Evolutionary conservation across 1,140 invertebrate species (phyloP).

Genomic region (Psilanteris sp.): DNA sequence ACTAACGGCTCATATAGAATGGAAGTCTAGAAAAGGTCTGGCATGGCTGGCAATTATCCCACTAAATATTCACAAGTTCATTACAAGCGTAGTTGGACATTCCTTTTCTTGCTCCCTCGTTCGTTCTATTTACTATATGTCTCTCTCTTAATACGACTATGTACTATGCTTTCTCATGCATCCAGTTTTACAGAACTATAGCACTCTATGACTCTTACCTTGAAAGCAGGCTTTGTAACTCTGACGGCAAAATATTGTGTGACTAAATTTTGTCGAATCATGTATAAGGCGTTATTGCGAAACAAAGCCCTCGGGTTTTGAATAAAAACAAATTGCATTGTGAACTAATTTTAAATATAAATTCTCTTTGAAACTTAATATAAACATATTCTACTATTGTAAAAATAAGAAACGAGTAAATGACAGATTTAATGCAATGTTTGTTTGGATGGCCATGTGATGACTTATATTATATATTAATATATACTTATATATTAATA

Average conservation of each 20-base stretch:
- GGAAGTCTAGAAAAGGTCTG: constrained; percentile 60
- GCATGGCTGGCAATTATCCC: constrained; percentile 76
- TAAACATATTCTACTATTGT: too few relatives aligned
- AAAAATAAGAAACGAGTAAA: too few relatives aligned
- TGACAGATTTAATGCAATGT: too few relatives aligned
- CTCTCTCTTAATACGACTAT: constrained; percentile 60
- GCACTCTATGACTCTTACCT: constrained; percentile 51
- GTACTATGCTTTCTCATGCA: constrained; percentile 46
- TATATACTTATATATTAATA: too few relatives aligned
- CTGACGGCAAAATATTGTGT: constrained; percentile 56
- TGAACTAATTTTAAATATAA: constrained; percentile 27
- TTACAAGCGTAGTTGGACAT: constrained; percentile 75
- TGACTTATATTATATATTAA: too few relatives aligned
- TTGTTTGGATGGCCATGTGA: too few relatives aligned
- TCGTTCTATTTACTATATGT: constrained; percentile 41
- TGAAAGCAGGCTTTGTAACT: constrained; percentile 55
- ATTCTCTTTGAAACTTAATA: too few relatives aligned
- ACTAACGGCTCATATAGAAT: constrained; percentile 43
- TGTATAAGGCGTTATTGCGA: constrained; percentile 43
- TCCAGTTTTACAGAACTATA: constrained; percentile 53
- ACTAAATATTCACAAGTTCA: constrained; percentile 80
- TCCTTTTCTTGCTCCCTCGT: constrained; percentile 24
- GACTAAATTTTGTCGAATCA: constrained; percentile 51
- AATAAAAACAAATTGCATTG: constrained; percentile 39
- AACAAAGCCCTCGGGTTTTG: constrained; percentile 45